phyloP scores from a whole-genome alignment of 2,888 invertebrate genomes.

The Acronicta aceris region DNA sequence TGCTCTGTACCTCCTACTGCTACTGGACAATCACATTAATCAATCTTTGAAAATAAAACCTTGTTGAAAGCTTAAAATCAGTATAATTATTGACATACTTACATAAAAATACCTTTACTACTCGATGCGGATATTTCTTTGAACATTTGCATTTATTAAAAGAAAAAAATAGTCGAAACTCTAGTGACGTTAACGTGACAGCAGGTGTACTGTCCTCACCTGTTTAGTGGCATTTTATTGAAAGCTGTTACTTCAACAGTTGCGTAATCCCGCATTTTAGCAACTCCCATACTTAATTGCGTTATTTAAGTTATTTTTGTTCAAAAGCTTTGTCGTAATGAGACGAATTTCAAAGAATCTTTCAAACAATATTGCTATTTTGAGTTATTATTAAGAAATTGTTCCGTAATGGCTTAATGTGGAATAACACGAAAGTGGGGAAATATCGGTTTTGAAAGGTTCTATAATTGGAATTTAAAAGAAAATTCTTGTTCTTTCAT shows the following conservation, averaged over 20 bases:
- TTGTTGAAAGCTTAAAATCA: no score
- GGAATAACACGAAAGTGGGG: not conserved
- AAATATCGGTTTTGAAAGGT: not conserved
- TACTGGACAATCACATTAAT: no score
- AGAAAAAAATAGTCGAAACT: not conserved
- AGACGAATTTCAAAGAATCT: constrained; percentile 10
- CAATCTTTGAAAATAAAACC: no score
- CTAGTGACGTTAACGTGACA: not conserved
- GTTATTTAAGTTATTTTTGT: constrained; percentile 18
- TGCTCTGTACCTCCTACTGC: no score
- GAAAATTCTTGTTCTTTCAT: not conserved
- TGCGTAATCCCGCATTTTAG: constrained; percentile 3
- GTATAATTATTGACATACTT: no score
- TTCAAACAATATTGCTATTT: constrained; percentile 12
- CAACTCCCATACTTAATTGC: constrained; percentile 18
- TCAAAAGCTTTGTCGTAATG: constrained; percentile 17
- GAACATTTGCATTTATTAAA: no score
- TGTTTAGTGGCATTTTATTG: not conserved
- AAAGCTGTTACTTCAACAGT: constrained; percentile 1
- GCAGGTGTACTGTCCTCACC: not conserved
- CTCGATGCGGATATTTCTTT: no score
- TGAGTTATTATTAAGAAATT: constrained; percentile 7
- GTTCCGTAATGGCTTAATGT: constrained; percentile 10
- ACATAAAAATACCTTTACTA: no score
- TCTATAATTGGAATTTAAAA: not conserved